Conservation (phyloP, 2,888 invertebrate species). For the Ecdyonurus torrentis region DNA sequence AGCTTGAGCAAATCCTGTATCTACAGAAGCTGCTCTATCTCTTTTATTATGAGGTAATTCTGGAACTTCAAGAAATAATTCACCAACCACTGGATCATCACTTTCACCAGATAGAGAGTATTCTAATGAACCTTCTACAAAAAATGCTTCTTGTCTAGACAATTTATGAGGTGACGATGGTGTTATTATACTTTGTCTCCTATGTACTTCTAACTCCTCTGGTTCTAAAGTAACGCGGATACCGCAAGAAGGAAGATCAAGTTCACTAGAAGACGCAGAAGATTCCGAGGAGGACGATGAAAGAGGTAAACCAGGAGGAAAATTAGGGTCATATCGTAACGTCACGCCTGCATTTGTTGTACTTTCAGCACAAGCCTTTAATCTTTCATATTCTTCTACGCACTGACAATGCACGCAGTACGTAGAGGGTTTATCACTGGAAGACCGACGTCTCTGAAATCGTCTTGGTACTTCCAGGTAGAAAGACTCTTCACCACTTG, state of each 20-base stretch:
- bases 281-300: neutral
- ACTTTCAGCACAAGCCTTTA: constrained; percentile 2
- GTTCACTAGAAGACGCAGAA: neutral
- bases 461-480: constrained; percentile 35
- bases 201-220: neutral
- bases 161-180: constrained; percentile 33
- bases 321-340: neutral
- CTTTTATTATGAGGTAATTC: constrained; percentile 45
- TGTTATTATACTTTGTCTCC: constrained; percentile 37
- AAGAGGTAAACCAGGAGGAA: neutral
- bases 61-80: constrained; percentile 64
- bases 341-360: neutral
- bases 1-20: constrained; percentile 62
- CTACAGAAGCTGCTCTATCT: constrained; percentile 74
- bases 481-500: constrained; percentile 42
- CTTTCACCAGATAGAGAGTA: constrained; percentile 27
- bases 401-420: constrained; percentile 18
- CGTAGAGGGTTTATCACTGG: constrained; percentile 18
- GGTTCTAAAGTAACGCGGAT: constrained; percentile 15
- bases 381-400: constrained; percentile 8
- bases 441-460: constrained; percentile 36
- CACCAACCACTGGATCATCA: constrained; percentile 32
- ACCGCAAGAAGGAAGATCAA: constrained; percentile 17
- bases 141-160: constrained; percentile 61
- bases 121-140: constrained; percentile 26